These are phyloP conservation scores for Hypsibius dujardini DNA, from an alignment of 1,140 invertebrate species.

Conservation along the genomic window DNA sequence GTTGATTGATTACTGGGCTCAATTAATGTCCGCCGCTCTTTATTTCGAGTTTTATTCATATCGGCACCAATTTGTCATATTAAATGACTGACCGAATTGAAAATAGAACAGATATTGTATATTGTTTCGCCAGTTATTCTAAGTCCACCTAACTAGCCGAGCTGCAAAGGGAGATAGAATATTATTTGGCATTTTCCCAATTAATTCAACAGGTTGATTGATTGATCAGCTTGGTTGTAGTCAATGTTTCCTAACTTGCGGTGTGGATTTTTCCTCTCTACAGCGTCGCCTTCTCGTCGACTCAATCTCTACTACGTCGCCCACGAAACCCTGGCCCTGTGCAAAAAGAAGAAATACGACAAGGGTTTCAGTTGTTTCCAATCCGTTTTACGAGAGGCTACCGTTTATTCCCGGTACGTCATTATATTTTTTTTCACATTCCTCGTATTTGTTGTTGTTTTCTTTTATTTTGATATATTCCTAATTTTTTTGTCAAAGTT, in stretches of 20 bases:
- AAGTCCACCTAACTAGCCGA: no score
- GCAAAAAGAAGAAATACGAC: constrained; percentile 6
- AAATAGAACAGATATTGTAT: no score
- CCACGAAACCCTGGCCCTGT: background rate
- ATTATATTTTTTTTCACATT: background rate
- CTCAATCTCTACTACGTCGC: background rate
- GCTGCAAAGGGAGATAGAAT: background rate
- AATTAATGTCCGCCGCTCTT: no score
- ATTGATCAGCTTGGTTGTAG: background rate
- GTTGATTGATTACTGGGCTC: no score
- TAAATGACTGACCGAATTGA: no score
- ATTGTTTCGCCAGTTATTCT: no score
- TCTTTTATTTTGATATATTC: no score
- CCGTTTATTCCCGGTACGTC: background rate
- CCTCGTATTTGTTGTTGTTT: no score
- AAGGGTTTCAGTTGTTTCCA: background rate
- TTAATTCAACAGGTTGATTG: background rate
- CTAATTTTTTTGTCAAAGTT: no score
- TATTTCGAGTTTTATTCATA: no score
- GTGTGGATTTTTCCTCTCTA: background rate
- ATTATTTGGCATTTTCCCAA: background rate
- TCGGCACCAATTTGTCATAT: no score
- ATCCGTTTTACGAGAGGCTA: background rate
- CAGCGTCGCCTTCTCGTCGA: background rate
- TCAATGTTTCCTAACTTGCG: background rate